phyloP scores from a whole-genome alignment of 1,140 invertebrate genomes.

The Cydia splendana region DNA sequence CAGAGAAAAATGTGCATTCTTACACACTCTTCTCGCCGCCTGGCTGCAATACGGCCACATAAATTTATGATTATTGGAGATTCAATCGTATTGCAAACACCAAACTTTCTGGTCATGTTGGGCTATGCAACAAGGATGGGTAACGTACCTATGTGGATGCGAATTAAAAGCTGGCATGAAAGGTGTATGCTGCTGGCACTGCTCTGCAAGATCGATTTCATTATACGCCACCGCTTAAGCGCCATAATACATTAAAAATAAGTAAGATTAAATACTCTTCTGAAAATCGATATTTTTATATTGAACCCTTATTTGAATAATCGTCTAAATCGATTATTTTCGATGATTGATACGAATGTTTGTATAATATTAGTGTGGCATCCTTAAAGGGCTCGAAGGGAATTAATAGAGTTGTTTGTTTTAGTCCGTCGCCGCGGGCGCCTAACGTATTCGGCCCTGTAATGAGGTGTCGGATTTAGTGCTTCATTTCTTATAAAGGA shows the following conservation, averaged over 20 bases:
- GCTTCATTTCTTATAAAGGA: slow-evolving; percentile 54
- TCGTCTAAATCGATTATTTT: slow-evolving; percentile 62
- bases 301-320: slow-evolving; percentile 49
- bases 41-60: too few species aligned
- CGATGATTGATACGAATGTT: slow-evolving; percentile 66
- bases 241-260: background rate
- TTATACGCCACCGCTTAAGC: background rate
- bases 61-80: too few species aligned
- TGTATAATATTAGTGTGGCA: slow-evolving; percentile 52
- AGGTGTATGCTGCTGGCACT: too few species aligned
- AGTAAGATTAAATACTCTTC: slow-evolving; percentile 35
- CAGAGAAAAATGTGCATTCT: too few species aligned
- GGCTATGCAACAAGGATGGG: too few species aligned
- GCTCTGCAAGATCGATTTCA: too few species aligned
- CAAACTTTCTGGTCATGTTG: too few species aligned
- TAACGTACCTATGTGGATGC: too few species aligned
- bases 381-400: slow-evolving; percentile 45
- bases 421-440: slow-evolving; percentile 69
- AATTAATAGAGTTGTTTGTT: slow-evolving; percentile 77
- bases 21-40: too few species aligned
- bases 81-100: too few species aligned
- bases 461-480: slow-evolving; percentile 68
- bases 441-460: slow-evolving; percentile 56
- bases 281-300: slow-evolving; percentile 43
- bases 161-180: too few species aligned